Base-by-base conservation (phyloP, 2,888 invertebrate species). In the Tipula lateralis region DNA sequence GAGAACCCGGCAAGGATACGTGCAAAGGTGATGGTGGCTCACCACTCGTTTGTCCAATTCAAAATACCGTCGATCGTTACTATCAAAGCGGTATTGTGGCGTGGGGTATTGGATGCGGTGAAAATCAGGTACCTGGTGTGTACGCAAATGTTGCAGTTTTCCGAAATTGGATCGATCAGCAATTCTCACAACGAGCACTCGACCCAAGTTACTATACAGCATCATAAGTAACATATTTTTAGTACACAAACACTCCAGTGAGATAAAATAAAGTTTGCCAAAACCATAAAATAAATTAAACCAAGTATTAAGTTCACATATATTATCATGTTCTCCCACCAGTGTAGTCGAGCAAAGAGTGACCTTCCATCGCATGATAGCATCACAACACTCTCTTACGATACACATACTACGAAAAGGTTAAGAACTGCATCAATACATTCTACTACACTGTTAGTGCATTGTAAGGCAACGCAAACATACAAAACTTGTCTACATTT, bases 91-190 rank as follows among this genome's bases (percentile, higher is more conserved):
- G 95, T 0, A 94, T 96, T 66, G 96, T 96, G 0, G 93, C 96
- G 0, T 96, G 96, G 96, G 96, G 96, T 16, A 94, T 96, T 86
- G 95, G 94, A 0, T 96, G 96, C 87, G 95, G 95, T 0, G 90
- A 90, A 19, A 90, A 91, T 84, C 91, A 92, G 50, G 91, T 92
- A 19, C 96, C 95, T 0, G 96, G 95, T 0, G 94, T 95, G 0
- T 96, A 96, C 88, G 94, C 93, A 0, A 94, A 94, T 88, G 92
- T 96, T 0, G 91, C 93, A 0, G 88, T 91, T 36, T 91, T 93
- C 9, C 91, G 94, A 0, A 88, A 90, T 12, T 96, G 96, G 96
- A 94, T 96, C 85, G 93, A 94, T 86, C 91, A 92, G 86, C 91
- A 93, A 84, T 85, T 90, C 5, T 85, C 85, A 7, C 44, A 85